phyloP scores from a whole-genome alignment of 2,888 invertebrate genomes.

The Lapara coniferarum region DNA sequence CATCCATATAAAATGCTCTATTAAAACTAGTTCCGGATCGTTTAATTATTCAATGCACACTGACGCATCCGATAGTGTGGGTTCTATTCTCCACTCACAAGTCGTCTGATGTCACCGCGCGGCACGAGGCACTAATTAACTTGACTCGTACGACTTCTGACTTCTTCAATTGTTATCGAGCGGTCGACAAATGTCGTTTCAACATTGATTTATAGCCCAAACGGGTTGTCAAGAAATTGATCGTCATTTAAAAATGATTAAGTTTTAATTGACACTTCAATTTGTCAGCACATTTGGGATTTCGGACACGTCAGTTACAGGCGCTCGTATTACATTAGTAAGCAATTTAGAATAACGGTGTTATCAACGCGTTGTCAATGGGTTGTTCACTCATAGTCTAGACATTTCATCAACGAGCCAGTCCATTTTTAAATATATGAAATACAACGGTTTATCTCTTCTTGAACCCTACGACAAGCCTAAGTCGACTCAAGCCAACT shows the following conservation, averaged over 20 bases:
- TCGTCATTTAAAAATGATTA: not conserved
- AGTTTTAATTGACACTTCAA: slow-evolving; percentile 6
- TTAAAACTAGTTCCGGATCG: slow-evolving; percentile 1
- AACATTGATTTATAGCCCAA: slow-evolving; percentile 24
- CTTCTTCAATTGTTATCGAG: slow-evolving; percentile 45
- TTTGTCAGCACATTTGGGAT: not conserved
- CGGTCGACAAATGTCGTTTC: slow-evolving; percentile 39
- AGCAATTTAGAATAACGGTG: not conserved
- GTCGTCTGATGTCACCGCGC: slow-evolving; percentile 41
- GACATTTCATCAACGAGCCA: too few species aligned
- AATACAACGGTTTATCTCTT: too few species aligned
- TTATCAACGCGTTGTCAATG: too few species aligned
- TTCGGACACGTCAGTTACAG: not conserved
- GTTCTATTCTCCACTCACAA: slow-evolving; percentile 26
- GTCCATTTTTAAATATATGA: too few species aligned
- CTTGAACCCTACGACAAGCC: too few species aligned
- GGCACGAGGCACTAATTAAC: slow-evolving; percentile 53
- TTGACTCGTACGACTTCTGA: slow-evolving; percentile 52
- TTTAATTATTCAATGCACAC: slow-evolving; percentile 20
- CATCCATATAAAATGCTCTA: not conserved
- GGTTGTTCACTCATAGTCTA: too few species aligned
- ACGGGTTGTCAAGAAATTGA: not conserved
- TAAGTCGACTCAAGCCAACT: too few species aligned
- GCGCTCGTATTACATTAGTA: not conserved
- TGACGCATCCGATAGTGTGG: slow-evolving; percentile 1